Evolutionary conservation across 2,888 invertebrate genomes (phyloP).

Genomic region (Drosophila anomalata): DNA sequence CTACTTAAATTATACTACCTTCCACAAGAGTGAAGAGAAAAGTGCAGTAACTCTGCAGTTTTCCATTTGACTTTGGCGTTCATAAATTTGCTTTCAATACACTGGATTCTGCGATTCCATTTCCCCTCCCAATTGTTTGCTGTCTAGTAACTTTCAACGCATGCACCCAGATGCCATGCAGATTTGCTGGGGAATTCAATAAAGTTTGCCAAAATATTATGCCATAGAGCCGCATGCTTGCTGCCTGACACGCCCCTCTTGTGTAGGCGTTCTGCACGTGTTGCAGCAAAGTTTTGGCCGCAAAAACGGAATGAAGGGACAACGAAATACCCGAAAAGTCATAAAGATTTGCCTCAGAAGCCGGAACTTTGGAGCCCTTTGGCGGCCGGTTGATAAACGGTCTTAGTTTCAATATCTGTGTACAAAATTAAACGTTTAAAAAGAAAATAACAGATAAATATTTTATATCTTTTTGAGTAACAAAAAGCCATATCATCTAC

Average conservation of each 20-base stretch:
- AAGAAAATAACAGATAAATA: background rate
- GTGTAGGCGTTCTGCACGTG: conserved; percentile 55
- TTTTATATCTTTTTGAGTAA: background rate
- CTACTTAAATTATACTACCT: background rate
- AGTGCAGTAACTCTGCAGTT: conserved; percentile 68
- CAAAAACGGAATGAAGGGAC: conserved; percentile 17
- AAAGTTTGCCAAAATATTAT: conserved; percentile 80
- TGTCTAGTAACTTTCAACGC: conserved; percentile 65
- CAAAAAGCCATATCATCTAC: conserved; percentile 3
- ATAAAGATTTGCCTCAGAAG: conserved; percentile 67
- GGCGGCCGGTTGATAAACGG: conserved; percentile 69
- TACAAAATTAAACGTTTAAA: conserved; percentile 43
- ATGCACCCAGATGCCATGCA: conserved; percentile 60
- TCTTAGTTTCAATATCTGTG: conserved; percentile 41
- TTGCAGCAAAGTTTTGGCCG: conserved; percentile 62
- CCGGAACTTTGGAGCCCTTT: conserved; percentile 56
- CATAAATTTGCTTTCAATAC: conserved; percentile 75
- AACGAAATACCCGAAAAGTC: conserved; percentile 62
- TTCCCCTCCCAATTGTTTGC: conserved; percentile 57
- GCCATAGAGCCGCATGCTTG: conserved; percentile 50
- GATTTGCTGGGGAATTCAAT: conserved; percentile 75
- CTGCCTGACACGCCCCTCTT: conserved; percentile 51
- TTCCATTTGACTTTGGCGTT: conserved; percentile 70
- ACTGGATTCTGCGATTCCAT: conserved; percentile 15
- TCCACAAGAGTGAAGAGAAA: conserved; percentile 10